phyloP scores from a whole-genome alignment of 2,888 invertebrate genomes.

The Gonocerus acuteangulatus region DNA sequence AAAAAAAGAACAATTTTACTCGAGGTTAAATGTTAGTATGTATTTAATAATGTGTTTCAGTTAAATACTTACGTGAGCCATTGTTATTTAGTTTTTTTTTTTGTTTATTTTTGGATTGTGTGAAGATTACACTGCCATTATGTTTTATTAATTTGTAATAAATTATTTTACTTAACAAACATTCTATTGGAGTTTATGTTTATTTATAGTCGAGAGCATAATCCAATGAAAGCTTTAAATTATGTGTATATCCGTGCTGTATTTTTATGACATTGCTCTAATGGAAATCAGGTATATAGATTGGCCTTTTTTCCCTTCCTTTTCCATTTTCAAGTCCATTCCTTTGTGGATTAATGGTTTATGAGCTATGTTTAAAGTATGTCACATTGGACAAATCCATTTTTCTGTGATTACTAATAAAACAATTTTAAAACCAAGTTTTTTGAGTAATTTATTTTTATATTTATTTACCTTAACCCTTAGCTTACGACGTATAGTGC shows the following conservation, averaged over 20 bases:
- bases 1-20: too few species aligned
- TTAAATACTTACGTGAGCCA: too few species aligned
- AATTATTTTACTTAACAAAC: too few species aligned
- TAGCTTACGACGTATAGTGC: too few species aligned
- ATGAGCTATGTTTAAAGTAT: slow-evolving; percentile 9
- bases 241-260: neutral
- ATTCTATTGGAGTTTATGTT: neutral
- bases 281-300: slow-evolving; percentile 11
- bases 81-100: too few species aligned
- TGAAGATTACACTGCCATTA: too few species aligned
- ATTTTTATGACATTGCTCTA: slow-evolving; percentile 18
- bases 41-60: too few species aligned
- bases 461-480: slow-evolving; percentile 1
- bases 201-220: neutral
- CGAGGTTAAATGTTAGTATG: too few species aligned
- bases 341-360: neutral
- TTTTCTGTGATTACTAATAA: slow-evolving; percentile 25
- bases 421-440: neutral
- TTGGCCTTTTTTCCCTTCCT: neutral
- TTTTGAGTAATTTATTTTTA: neutral
- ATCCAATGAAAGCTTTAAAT: neutral
- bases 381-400: slow-evolving; percentile 11
- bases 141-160: too few species aligned
- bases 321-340: slow-evolving; percentile 1
- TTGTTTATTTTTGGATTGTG: too few species aligned